Evolutionary conservation across 2,113 vertebrate species (phyloP), one percentile per base, ranked within the genome.

Genomic region (Ochotona princeps): DNA sequence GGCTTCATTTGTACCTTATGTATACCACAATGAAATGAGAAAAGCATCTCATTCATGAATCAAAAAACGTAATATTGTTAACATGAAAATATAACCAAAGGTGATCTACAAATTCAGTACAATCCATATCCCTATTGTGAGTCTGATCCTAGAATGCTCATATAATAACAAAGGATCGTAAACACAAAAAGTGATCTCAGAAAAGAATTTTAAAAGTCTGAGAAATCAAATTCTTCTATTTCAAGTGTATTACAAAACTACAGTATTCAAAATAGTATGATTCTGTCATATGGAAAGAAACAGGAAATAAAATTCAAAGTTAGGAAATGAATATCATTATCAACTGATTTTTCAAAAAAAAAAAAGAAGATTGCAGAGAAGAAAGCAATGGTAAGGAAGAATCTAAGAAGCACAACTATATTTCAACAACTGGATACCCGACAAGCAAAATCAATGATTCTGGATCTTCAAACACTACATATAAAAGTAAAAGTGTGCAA

Each of bases 21-120:
- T 3, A 65, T 90, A 87, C 72, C 7, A 81, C 7, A 93, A 83
- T 70, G 85, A 88, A 94, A 86, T 49, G 9, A 80, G 32, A 91
- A 92, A 30, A 63, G 6, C 3, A 88, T 65, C 78, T 70, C 32
- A 92, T 87, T 76, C 47, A 47, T 74, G n/a, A 3, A 69, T 82
- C 26, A 67, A 23, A 74, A 90, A 44, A 54, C 2, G 8, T 76
- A 63, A 49, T 75, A 63, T 30, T 82, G 7, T 76, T 88, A 87
- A 87, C 8, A 85, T 30, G 13, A 13, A 2, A 91, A 13, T 92
- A 91, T 72, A 91, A 79, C 14, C n/a, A 57, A 82, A 91, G 75
- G 9, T 87, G 11, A 76, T 84, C 57, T 91, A 76, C 5, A 75
- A 69, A 84, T 76, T 78, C n/a, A 87, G 32, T 6, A 21, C 3